Conservation (phyloP, 2,888 invertebrate genomes). For the Cetonia aurata region DNA sequence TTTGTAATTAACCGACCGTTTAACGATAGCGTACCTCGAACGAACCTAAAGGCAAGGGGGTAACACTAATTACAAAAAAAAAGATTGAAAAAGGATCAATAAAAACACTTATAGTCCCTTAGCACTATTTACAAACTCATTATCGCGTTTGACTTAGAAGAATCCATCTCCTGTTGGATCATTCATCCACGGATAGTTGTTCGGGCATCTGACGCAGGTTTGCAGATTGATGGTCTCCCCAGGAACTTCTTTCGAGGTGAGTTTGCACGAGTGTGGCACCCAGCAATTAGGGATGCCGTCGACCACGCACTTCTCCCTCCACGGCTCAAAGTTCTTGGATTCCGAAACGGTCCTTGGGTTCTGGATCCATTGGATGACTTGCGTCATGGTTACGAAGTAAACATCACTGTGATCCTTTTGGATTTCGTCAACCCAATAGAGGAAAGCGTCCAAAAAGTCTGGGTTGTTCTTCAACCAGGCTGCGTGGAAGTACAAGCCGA, state of each 20-base stretch:
- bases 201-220: constrained; percentile 93
- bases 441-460: constrained; percentile 91
- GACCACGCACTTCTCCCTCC: constrained; percentile 94
- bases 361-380: constrained; percentile 96
- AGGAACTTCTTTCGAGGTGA: constrained; percentile 93
- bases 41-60: constrained; percentile 51
- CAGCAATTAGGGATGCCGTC: constrained; percentile 86
- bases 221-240: constrained; percentile 94
- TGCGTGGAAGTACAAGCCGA: constrained; percentile 93
- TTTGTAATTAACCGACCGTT: constrained; percentile 42
- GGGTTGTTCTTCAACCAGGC: constrained; percentile 95
- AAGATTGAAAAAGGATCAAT: not conserved
- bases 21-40: constrained; percentile 44
- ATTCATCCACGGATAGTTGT: constrained; percentile 95
- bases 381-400: constrained; percentile 96
- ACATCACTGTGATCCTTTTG: constrained; percentile 89
- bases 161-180: constrained; percentile 92
- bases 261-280: constrained; percentile 91
- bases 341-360: constrained; percentile 87
- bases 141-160: constrained; percentile 75
- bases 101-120: constrained; percentile 43
- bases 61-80: constrained; percentile 50
- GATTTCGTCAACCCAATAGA: constrained; percentile 94
- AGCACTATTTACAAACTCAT: constrained; percentile 47
- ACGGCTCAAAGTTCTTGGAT: constrained; percentile 92